Evolutionary conservation across 30 jellyfish, hydroid and myxozoan genomes (phyloP).

Genomic region (Chrysaora quinquecirrha): DNA sequence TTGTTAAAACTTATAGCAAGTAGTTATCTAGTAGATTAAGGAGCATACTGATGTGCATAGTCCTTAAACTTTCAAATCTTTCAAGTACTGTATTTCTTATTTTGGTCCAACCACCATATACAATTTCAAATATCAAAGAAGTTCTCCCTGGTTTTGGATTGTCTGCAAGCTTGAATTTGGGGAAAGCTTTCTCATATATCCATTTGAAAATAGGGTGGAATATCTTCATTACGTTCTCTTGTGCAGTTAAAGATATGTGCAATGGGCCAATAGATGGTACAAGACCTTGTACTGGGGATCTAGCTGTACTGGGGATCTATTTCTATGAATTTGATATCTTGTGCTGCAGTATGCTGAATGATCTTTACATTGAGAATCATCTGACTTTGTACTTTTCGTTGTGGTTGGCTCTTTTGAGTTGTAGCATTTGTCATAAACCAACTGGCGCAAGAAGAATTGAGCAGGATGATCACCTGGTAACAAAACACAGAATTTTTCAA

Average conservation of each 20-base stretch:
- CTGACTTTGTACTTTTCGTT: background rate
- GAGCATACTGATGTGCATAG: background rate
- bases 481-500: background rate
- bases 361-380: too few relatives aligned
- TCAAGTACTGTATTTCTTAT: background rate
- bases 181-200: background rate
- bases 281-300: background rate
- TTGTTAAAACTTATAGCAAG: background rate
- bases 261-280: background rate
- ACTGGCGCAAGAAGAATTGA: background rate
- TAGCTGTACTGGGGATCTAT: background rate
- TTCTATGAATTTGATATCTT: background rate
- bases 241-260: background rate
- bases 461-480: slow-evolving; percentile 20
- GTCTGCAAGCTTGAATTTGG: background rate
- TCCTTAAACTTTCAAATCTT: background rate
- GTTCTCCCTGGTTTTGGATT: slow-evolving; percentile 16
- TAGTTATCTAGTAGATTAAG: slow-evolving; percentile 19
- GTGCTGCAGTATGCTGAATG: too few relatives aligned
- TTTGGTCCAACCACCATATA: background rate
- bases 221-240: slow-evolving; percentile 9
- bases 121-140: background rate
- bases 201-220: background rate
- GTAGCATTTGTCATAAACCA: background rate
- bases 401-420: background rate